Evolutionary conservation across 2,797 vertebrate genomes (phyloP), one percentile per base, ranked within the genome.

Genomic region (Hoplostethus mediterraneus): DNA sequence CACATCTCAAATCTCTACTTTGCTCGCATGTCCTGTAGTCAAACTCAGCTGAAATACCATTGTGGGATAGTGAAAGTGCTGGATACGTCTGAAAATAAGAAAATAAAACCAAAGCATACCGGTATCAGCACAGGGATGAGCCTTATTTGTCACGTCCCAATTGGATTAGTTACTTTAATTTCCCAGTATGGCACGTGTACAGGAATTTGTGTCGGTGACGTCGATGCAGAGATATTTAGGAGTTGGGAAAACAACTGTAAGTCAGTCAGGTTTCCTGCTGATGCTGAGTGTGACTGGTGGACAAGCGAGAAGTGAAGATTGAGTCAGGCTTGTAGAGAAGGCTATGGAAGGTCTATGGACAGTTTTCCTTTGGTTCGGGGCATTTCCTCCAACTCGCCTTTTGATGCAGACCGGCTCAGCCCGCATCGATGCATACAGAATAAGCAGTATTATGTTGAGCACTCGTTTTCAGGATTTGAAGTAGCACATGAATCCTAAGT

Each of bases 351-450:
- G 90, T 91, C 86, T 88, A 77, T 88, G 89, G 87, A 92, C 87
- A 77, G 81, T 89, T 92, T 91, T 92, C 89, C 90, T 93, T 93
- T 92, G 92, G 92, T 90, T 90, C 82, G 48, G 63, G 48, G 47
- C 53, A 12, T 30, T 76, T 87, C 82, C 80, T 89, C 78, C 78
- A 69, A 74, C 75, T 78, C 31, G 75, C 74, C 82, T 90, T 87
- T 81, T 78, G 78, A 78, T 44, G 68, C 76, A 80, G 70, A 80
- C 81, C 17, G 57, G 77, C 73, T 86, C 83, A 77, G 77, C 73
- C 87, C 82, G 83, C 79, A 77, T 87, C 63, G 59, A 84, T 88
- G 84, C 89, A 90, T 85, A 86, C 89, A 75, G 82, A 86, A 81
- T 63, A 79, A 83, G 74, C 77, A 76, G 78, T 71, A 78, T 81